Conservation (phyloP, 2,888 invertebrate genomes). For the Drosophila subsilvestris region DNA sequence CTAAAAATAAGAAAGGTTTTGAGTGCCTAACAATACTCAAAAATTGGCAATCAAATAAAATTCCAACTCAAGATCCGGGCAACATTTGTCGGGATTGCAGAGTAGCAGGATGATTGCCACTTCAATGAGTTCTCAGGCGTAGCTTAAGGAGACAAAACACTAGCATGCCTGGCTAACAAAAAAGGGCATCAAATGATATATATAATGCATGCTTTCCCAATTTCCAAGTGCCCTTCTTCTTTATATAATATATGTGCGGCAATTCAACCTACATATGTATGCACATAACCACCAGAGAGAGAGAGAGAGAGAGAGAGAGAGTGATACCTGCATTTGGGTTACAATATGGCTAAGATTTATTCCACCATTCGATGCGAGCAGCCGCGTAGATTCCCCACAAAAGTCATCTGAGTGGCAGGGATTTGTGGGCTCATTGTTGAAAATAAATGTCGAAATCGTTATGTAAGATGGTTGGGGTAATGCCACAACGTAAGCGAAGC, state of each 20-base stretch:
- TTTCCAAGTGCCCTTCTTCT: conserved; percentile 58
- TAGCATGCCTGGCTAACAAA: background rate
- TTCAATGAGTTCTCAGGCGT: no score
- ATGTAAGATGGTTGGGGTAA: background rate
- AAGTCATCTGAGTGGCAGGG: conserved; percentile 30
- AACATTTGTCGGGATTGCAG: background rate
- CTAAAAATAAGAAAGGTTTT: background rate
- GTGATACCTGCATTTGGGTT: conserved; percentile 10
- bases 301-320: background rate
- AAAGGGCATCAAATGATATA: conserved; percentile 16
- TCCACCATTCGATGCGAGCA: conserved; percentile 23
- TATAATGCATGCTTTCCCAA: conserved; percentile 68
- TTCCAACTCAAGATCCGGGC: background rate
- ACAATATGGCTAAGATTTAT: conserved; percentile 34
- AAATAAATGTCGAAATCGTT: conserved; percentile 17
- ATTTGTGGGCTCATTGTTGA: conserved; percentile 32
- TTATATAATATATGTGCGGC: conserved; percentile 69
- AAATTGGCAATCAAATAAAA: background rate
- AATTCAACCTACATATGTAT: conserved; percentile 44
- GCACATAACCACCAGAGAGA: background rate
- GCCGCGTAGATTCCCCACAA: background rate
- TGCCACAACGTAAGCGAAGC: no score
- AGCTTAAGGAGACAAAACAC: background rate
- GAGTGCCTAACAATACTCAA: background rate
- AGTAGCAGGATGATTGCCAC: no score